A percentile compares a stretch with the other conserved stretches of the same genome.
Conservation (phyloP, 1,140 invertebrate genomes). For the Anagrus nilaparvatae region DNA sequence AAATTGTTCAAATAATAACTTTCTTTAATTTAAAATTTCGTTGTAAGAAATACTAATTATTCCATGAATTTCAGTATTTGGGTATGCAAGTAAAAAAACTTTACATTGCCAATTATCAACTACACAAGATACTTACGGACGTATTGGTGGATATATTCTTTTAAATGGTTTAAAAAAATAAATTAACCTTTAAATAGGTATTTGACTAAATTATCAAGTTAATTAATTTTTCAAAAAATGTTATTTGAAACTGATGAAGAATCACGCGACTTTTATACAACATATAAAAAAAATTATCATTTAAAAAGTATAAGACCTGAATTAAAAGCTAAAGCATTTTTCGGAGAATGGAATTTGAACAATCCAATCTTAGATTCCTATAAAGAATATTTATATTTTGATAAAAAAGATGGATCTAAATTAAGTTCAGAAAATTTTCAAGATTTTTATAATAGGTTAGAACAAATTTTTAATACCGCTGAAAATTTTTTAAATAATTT, state of each 20-base stretch:
- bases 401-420: constrained; percentile 15
- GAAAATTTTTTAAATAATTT: constrained; percentile 21
- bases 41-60: too few relatives aligned
- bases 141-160: constrained; percentile 26
- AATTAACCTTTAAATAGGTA: too few relatives aligned
- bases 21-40: too few relatives aligned
- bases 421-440: constrained; percentile 18
- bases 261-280: constrained; percentile 24
- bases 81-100: constrained; percentile 21
- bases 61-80: constrained; percentile 28
- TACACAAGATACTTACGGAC: constrained; percentile 28
- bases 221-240: too few relatives aligned
- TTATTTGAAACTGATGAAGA: constrained; percentile 25
- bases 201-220: too few relatives aligned
- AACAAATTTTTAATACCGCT: too few relatives aligned
- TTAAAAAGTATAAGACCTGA: constrained; percentile 6
- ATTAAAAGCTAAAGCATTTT: constrained; percentile 7
- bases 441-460: too few relatives aligned
- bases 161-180: constrained; percentile 17
- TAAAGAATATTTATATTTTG: constrained; percentile 19
- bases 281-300: constrained; percentile 22
- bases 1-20: too few relatives aligned
- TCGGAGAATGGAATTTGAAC: constrained; percentile 9
- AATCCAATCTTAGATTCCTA: constrained; percentile 23
- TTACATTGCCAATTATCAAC: constrained; percentile 22